Evolutionary conservation across 2,113 vertebrate species (phyloP), one percentile per base, ranked within the genome.

Genomic region (Chlorodrepanis virens): DNA sequence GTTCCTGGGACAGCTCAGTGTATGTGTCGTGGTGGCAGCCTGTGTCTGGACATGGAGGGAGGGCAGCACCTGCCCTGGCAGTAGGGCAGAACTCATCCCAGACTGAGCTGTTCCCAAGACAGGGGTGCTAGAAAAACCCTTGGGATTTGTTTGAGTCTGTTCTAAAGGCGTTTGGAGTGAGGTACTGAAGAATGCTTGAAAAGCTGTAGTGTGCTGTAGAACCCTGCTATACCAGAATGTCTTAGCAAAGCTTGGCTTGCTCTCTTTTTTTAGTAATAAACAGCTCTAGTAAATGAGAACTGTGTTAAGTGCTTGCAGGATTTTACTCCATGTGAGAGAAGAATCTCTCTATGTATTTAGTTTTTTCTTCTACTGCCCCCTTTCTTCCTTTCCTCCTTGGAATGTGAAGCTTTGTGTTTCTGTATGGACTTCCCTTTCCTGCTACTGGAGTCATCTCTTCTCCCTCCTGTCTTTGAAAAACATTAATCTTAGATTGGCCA

Each of bases 21-120:
- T 39, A 1, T 31, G 28, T 3, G 4, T 15, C 39, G 6, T 0
- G 17, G 3, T 44, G 56, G 31, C 29, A 31, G 35, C 2, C 0
- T 1, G 0, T 44, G 42, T 39, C 29, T 1, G 3, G 39, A 11
- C 25, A 28, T 1, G 13, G 37, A 25, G 19, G 9, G 9, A 18
- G 27, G 22, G 15, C 22, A 75, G 50, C 24, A 61, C 45, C 6
- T 0, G 0, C 16, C 37, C 23, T n/a, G 1, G 0, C 8, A 25
- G 27, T 7, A 3, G 1, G 23, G 28, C 17, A 75, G 14, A 9
- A 10, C 13, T 53, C 39, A 35, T 2, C 12, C 25, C 10, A 18
- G 20, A 39, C 74, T 54, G 57, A 82, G n/a, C 52, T 86, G 44
- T 50, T 89, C 8, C 0, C 1, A 21, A 25, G 18, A n/a, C 10